Percentiles rank a stretch among this genome's conserved stretches.
Evolutionary conservation across 2,797 vertebrate genomes (phyloP).

Genomic region (Leuciscus waleckii): DNA sequence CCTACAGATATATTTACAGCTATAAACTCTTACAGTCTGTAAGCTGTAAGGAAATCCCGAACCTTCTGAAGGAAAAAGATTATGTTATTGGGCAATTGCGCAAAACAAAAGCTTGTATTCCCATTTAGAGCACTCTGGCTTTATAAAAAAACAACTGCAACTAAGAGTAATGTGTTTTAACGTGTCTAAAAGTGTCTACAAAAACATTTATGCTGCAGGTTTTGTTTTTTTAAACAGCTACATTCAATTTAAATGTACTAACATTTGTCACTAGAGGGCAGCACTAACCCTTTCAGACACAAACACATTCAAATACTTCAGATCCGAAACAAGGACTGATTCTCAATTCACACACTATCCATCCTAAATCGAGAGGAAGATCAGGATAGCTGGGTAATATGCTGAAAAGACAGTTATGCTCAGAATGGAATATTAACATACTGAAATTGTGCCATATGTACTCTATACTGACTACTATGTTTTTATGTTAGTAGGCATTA

Average conservation of each 20-base stretch:
- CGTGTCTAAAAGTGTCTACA: not conserved
- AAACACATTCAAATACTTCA: not conserved
- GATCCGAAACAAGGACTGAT: not conserved
- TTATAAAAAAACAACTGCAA: not conserved
- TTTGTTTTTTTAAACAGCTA: not conserved
- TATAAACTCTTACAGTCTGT: slow-evolving; percentile 30
- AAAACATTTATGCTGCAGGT: not conserved
- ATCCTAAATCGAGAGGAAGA: not conserved
- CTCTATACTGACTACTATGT: not conserved
- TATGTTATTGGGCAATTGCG: slow-evolving; percentile 41
- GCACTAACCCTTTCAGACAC: slow-evolving; percentile 50
- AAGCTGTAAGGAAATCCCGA: slow-evolving; percentile 46
- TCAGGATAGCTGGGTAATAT: not conserved
- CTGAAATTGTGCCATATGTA: not conserved
- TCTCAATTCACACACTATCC: not conserved
- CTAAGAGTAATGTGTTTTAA: not conserved
- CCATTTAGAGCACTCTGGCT: not conserved
- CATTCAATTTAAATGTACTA: not conserved
- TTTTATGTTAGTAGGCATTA: not conserved
- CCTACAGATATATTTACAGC: slow-evolving; percentile 19
- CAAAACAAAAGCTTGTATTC: not conserved
- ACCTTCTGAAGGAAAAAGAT: slow-evolving; percentile 68
- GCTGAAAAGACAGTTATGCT: not conserved
- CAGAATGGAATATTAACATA: not conserved
- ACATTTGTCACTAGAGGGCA: slow-evolving; percentile 70